Evolutionary conservation across 2,113 vertebrate genomes (phyloP), one percentile per base, ranked within the genome.

Genomic region (Morphnarchus princeps): DNA sequence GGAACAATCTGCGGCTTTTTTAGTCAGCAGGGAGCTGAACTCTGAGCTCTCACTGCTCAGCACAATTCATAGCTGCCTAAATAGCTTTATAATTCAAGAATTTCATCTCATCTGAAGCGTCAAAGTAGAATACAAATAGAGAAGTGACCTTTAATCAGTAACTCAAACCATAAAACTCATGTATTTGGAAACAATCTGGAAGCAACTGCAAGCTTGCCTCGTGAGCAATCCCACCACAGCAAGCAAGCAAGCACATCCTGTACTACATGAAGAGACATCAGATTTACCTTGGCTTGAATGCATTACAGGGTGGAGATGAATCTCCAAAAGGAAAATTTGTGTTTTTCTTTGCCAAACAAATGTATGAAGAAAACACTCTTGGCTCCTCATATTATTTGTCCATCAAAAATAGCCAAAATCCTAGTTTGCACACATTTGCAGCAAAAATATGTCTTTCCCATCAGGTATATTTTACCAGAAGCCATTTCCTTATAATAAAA

Each of bases 71-170:
- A 88, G 49, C 94, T 72, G 95, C 91, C 87, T 95, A 96, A 97
- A 91, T 92, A 91, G 49, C 87, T 95, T 95, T 89, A 84, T 89
- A 96, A 97, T 93, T 97, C 89, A 93, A 79, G 81, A 95, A 91
- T 87, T 96, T 89, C 40, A 89, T 73, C 91, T 97, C 93, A 77
- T 82, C 83, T 66, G 81, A 94, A 87, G 89, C 3, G 38, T 87
- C 87, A 73, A 95, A 94, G 89, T 87, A 90, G 95, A 97, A 95
- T 96, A 96, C 78, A 87, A 95, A 95, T 95, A 96, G 45, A 95
- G 81, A 84, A 90, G 61, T 91, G 77, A 89, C 84, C 87, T 95
- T 82, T 95, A 89, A 89, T 94, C 72, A 67, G 89, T 80, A 84
- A 76, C 80, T 84, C 9, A 61, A 92, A 54, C 65, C 32, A 58